phyloP scores from a whole-genome alignment of 2,113 vertebrate species.

The Lynx canadensis region DNA sequence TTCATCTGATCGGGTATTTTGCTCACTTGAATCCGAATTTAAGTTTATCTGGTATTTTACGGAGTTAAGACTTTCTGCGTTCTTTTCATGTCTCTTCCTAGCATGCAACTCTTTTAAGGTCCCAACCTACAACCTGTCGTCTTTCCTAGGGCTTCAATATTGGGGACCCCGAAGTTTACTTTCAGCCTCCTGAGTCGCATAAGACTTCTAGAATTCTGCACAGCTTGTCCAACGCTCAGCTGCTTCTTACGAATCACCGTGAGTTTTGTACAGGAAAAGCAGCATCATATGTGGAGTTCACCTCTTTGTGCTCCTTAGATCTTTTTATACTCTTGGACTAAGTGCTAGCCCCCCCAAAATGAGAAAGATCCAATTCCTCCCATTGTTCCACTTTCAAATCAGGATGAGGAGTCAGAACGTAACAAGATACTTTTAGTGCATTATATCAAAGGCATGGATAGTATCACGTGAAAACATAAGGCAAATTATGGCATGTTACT shows the following conservation, averaged over 20 bases:
- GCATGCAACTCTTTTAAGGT: not conserved
- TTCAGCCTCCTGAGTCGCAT: not conserved
- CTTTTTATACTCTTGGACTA: not conserved
- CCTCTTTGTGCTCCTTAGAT: not conserved
- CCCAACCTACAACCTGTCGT: not conserved
- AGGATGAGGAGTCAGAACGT: not conserved
- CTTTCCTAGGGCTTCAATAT: not conserved
- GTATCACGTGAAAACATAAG: not conserved
- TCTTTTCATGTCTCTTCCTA: not conserved
- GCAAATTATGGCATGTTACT: not conserved
- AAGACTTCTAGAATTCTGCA: not conserved
- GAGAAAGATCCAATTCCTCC: not conserved
- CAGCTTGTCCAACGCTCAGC: not conserved
- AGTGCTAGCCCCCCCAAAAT: not conserved
- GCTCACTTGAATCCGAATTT: not conserved
- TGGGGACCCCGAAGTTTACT: not conserved
- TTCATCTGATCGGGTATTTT: not conserved
- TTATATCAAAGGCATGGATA: not conserved
- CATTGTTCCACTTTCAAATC: not conserved
- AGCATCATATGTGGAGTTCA: not conserved
- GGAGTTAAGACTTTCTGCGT: not conserved
- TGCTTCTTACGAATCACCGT: not conserved
- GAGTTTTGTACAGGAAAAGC: not conserved
- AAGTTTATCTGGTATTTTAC: not conserved
- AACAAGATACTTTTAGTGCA: not conserved